phyloP scores from a whole-genome alignment of 2,797 vertebrate genomes.

The Cynopterus sphinx region DNA sequence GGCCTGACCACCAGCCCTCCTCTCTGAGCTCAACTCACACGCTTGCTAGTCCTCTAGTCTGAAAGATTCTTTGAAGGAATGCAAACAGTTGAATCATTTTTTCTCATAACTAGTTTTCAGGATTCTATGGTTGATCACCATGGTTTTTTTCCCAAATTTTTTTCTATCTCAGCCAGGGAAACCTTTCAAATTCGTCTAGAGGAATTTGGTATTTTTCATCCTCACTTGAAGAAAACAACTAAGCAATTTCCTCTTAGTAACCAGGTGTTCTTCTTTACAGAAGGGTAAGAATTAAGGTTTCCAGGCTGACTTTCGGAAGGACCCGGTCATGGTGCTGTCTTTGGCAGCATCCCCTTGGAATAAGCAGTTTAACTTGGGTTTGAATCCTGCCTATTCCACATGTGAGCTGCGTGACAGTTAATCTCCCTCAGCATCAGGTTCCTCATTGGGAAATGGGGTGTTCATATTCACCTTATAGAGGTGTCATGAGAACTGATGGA shows the following conservation, averaged over 20 bases:
- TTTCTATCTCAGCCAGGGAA: neutral
- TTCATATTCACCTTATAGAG: neutral
- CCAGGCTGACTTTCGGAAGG: neutral
- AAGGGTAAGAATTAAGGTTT: neutral
- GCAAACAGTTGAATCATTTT: neutral
- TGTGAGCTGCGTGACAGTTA: neutral
- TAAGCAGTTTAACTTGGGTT: neutral
- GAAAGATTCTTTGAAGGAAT: neutral
- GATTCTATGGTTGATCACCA: neutral
- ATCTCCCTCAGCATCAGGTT: neutral
- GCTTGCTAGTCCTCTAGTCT: neutral
- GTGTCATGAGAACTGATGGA: neutral
- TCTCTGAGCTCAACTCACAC: neutral
- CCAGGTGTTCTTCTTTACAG: neutral
- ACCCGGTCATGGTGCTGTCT: neutral
- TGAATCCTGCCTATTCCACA: neutral
- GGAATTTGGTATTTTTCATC: neutral
- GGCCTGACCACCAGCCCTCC: neutral
- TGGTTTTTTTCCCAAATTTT: neutral
- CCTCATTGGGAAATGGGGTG: neutral
- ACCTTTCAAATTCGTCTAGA: neutral
- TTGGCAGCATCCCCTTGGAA: neutral
- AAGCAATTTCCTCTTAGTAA: neutral
- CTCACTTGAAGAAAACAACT: constrained; percentile 8
- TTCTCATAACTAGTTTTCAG: neutral